A percentile compares a stretch with the other conserved stretches of the same genome.
Evolutionary conservation across 2,113 vertebrate species (phyloP).

Genomic region (Onychostoma macrolepis): DNA sequence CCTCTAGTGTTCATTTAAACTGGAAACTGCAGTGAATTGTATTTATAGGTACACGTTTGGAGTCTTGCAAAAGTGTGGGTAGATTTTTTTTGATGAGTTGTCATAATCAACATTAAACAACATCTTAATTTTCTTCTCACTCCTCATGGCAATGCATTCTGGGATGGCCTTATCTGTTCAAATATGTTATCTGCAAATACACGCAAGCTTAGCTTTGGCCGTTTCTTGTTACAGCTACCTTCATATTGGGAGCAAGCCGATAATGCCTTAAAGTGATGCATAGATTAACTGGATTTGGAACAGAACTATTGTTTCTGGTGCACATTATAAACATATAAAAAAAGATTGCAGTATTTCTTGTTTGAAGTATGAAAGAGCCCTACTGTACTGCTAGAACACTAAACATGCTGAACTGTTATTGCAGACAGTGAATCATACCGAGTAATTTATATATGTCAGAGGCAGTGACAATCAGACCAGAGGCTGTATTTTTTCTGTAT

Average conservation of each 20-base stretch:
- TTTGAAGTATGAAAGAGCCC: neutral
- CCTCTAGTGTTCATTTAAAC: neutral
- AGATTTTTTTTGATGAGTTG: neutral
- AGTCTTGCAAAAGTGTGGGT: neutral
- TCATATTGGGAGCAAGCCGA: neutral
- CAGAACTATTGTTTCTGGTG: neutral
- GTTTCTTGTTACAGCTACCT: neutral
- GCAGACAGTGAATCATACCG: constrained; percentile 5
- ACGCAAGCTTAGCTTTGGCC: neutral
- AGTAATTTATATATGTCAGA: neutral
- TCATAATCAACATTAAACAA: neutral
- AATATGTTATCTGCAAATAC: neutral
- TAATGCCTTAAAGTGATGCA: neutral
- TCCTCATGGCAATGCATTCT: neutral
- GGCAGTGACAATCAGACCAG: neutral
- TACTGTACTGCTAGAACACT: neutral
- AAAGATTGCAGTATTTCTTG: neutral
- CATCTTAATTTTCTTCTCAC: neutral
- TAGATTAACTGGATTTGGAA: neutral
- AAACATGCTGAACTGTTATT: neutral
- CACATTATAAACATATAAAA: neutral
- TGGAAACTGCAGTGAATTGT: neutral
- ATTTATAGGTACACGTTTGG: neutral
- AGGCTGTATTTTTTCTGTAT: neutral
- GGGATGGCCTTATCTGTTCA: neutral